These are phyloP conservation scores for Pipa parva DNA, from an alignment of 2,113 vertebrate species.

Conservation along the genomic window DNA sequence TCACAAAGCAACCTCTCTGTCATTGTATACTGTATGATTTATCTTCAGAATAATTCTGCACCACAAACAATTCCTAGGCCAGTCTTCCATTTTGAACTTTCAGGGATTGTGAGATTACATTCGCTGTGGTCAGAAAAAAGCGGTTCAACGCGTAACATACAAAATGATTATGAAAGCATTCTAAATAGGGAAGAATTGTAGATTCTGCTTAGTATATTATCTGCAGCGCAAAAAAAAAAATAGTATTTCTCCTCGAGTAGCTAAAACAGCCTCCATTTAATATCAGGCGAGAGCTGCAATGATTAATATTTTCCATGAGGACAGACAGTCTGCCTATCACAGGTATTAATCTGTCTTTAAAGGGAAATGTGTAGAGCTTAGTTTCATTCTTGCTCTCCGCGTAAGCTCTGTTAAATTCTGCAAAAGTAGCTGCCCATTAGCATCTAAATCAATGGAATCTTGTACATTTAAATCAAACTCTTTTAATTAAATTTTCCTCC, in stretches of 20 bases:
- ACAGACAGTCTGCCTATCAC: constrained; percentile 25
- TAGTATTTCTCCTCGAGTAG: constrained; percentile 4
- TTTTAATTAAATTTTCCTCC: constrained; percentile 44
- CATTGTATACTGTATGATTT: too few species aligned
- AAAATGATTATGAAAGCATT: too few species aligned
- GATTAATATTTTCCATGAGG: constrained; percentile 32
- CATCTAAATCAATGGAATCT: constrained; percentile 44
- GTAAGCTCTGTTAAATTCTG: constrained; percentile 36
- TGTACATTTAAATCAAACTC: constrained; percentile 43
- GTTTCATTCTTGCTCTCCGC: constrained; percentile 5
- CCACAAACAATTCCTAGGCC: too few species aligned
- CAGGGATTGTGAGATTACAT: too few species aligned
- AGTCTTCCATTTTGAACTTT: too few species aligned
- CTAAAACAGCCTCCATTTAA: constrained; percentile 15
- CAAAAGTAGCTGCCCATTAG: constrained; percentile 42
- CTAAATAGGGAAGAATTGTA: too few species aligned
- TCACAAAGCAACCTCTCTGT: too few species aligned
- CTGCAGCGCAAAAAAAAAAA: too few species aligned
- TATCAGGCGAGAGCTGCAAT: constrained; percentile 19
- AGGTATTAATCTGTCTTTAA: constrained; percentile 42
- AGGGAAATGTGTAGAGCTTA: constrained; percentile 22
- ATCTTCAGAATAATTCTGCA: too few species aligned
- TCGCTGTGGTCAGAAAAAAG: too few species aligned
- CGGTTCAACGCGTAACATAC: too few species aligned
- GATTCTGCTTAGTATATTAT: constrained; percentile 1